Evolutionary conservation across 2,888 invertebrate genomes (phyloP).

Genomic region (Scaptomyza tumidula): DNA sequence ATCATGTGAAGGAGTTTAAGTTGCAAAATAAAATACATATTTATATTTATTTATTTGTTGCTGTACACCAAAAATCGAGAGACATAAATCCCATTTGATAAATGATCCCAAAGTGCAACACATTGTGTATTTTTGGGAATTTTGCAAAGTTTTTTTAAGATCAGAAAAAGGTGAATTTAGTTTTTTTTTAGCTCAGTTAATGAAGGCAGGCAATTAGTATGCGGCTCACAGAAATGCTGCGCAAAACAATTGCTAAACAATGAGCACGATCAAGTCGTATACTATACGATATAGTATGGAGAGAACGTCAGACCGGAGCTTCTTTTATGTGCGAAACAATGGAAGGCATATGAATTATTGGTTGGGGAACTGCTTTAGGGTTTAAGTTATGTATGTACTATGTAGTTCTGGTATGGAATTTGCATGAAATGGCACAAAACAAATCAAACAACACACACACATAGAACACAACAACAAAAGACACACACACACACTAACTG

Average conservation of each 20-base stretch:
- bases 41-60: constrained; percentile 13
- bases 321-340: constrained; percentile 69
- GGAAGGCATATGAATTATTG: constrained; percentile 76
- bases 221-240: constrained; percentile 64
- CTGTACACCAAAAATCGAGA: constrained; percentile 17
- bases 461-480: constrained; percentile 2
- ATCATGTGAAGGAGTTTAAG: constrained; percentile 27
- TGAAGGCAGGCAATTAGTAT: constrained; percentile 57
- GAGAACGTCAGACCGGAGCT: constrained; percentile 43
- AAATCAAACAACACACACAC: constrained; percentile 9
- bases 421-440: constrained; percentile 55
- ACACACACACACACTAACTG: constrained; percentile 32
- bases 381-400: constrained; percentile 20
- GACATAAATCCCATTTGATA: constrained; percentile 65
- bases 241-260: constrained; percentile 72
- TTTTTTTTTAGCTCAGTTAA: constrained; percentile 21
- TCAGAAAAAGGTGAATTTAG: constrained; percentile 10
- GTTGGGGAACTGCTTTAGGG: constrained; percentile 41
- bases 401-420: constrained; percentile 36
- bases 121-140: constrained; percentile 28
- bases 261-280: constrained; percentile 66
- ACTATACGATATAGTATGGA: constrained; percentile 18
- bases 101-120: constrained; percentile 55
- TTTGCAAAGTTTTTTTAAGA: constrained; percentile 41
- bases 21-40: background rate